Conservation (phyloP, 1,140 invertebrate genomes). For the Theocolax elegans region DNA sequence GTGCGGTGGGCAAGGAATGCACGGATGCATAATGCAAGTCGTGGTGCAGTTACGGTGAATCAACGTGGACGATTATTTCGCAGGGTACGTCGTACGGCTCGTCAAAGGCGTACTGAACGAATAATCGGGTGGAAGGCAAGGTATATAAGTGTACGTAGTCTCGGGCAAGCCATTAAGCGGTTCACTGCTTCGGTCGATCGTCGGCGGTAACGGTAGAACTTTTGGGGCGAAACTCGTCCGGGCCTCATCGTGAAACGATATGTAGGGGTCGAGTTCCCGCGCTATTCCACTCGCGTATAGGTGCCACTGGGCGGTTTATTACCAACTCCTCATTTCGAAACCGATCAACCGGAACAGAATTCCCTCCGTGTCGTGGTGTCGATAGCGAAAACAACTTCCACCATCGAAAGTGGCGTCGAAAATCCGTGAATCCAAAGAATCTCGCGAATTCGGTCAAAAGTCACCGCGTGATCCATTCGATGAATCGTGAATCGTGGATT, state of each 20-base stretch:
- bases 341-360: constrained; percentile 8
- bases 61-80: too few relatives aligned
- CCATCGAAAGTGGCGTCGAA: constrained; percentile 4
- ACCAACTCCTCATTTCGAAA: neutral
- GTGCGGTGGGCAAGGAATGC: too few relatives aligned
- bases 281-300: too few relatives aligned
- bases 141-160: neutral
- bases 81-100: neutral
- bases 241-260: neutral
- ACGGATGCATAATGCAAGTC: too few relatives aligned
- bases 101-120: neutral
- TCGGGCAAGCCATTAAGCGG: neutral
- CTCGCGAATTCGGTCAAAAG: too few relatives aligned
- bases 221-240: neutral
- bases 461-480: too few relatives aligned
- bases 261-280: too few relatives aligned
- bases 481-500: too few relatives aligned
- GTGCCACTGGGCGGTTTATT: too few relatives aligned
- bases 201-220: neutral
- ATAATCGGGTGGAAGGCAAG: too few relatives aligned
- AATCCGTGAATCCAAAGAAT: too few relatives aligned
- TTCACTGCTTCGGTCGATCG: constrained; percentile 21
- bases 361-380: neutral
- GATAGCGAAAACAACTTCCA: constrained; percentile 22
- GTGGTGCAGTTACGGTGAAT: too few relatives aligned